Base-by-base conservation (phyloP, 2,888 invertebrate species). In the Hyppa rectilinea region DNA sequence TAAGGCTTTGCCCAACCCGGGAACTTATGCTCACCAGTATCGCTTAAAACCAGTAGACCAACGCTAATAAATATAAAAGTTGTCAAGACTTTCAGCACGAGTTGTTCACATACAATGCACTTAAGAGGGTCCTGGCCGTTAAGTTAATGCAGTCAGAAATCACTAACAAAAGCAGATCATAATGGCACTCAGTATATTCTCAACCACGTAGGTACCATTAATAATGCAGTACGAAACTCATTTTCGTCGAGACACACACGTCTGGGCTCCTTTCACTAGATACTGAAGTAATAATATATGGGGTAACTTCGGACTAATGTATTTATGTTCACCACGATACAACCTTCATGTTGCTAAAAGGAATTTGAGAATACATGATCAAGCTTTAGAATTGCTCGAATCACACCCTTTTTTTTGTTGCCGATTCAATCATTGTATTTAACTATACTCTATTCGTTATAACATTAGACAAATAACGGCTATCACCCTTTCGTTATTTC, bases 191-290 rank as follows among this genome's bases (percentile, higher is more conserved):
- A 53, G 67, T 76, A 68, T 80, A 77, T 77, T 77, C 64, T 56
- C 59, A 77, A 65, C 65, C 81, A 77, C 79, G 78, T 72, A 77
- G 64, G 52, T 66, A 52, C 78, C 79, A 80, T 80, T 81, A 81
- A 80, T 80, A 80, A 81, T 62, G 43, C 66, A 81, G 67, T 77
- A 71, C 56, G 43, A 81, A 80, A 81, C 79, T 80, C 79, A 80
- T 80, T 80, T 80, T 80, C 71, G 50, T 76, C 53, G 79, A 71
- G 79, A 79, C 79, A 80, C 49, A 71, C 81, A 80, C 71, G 79
- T 80, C 79, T 76, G 71, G 81, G 63, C 45, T 61, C 77, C 77
- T 79, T 80, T 80, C 77, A 68, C 71, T 71, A 62, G 60, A 53
- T 75, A 58, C 79, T 76, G 56, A 62, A 76, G 61, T 80, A 71